These are phyloP conservation scores for Scaptomyza cyrtandrae DNA, from an alignment of 2,888 invertebrate species.

Conservation along the genomic window DNA sequence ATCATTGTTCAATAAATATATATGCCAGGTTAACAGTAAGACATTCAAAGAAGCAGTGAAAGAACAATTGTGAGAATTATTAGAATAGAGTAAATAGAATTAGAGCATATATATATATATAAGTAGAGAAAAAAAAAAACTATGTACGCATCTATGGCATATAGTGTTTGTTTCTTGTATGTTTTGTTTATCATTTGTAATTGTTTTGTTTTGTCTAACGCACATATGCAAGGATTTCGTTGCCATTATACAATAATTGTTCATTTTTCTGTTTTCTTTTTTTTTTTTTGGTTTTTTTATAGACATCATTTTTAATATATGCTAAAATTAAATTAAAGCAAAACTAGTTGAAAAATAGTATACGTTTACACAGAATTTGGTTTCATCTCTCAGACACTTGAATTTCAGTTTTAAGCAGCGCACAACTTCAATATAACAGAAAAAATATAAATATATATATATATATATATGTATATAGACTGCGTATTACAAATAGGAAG, in stretches of 20 bases:
- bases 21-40: slow-evolving; percentile 68
- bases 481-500: slow-evolving; percentile 49
- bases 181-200: slow-evolving; percentile 11
- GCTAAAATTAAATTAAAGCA: slow-evolving; percentile 75
- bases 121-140: slow-evolving; percentile 48
- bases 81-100: slow-evolving; percentile 53
- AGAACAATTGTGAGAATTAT: slow-evolving; percentile 69
- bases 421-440: slow-evolving; percentile 59
- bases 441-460: slow-evolving; percentile 34
- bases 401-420: slow-evolving; percentile 70
- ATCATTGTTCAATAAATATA: slow-evolving; percentile 58
- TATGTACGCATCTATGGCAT: slow-evolving; percentile 62
- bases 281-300: slow-evolving; percentile 24
- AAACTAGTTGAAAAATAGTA: slow-evolving; percentile 78
- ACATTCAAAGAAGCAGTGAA: slow-evolving; percentile 63
- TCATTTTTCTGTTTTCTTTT: slow-evolving; percentile 13
- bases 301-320: slow-evolving; percentile 55
- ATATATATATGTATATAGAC: slow-evolving; percentile 15
- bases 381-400: slow-evolving; percentile 75
- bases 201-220: slow-evolving; percentile 52
- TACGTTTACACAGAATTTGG: slow-evolving; percentile 79
- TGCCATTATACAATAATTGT: slow-evolving; percentile 70
- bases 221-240: slow-evolving; percentile 68
- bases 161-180: slow-evolving; percentile 28
- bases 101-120: slow-evolving; percentile 51